Base-by-base conservation (phyloP, 2,797 vertebrate species). In the Furcifer pardalis region DNA sequence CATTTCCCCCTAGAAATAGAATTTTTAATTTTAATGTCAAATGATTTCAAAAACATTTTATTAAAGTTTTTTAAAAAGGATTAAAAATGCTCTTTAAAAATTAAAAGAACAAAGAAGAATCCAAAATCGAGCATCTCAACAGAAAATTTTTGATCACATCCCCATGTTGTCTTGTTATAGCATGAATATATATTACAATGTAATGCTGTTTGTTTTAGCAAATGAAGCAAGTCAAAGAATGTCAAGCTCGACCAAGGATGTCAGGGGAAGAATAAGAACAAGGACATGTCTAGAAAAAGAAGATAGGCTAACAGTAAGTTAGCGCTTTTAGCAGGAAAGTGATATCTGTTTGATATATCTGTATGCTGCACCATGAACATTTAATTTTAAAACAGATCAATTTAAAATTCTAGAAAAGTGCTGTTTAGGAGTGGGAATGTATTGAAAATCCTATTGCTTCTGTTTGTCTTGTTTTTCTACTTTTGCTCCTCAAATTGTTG, bases 271-370 rank as follows among this genome's bases (percentile, higher is more conserved):
- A 62, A 93, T 90, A 90, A 93, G 89, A 81, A 92, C 92, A 91
- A 94, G 79, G 87, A 91, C 30, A 42, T 71, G 85, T 59, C 74
- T 62, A 76, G 91, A 86, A 59, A 87, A 88, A 72, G 87, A 94
- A 87, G 92, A 95, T 46, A 94, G 89, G 17, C 91, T 94, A 37
- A 85, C 81, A 0, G 96, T 97, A 93, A 0, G 94, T 95, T 72
- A 84, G 42, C 80, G 9, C 69, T 82, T 83, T 42, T 52, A 56
- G 7, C 27, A 7, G 25, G 13, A 40, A 23, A 3, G 32, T 46
- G 23, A 40, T 5, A 56, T 19, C 65, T 83, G 68, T 68, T n/a
- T n/a, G n/a, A n/a, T n/a, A n/a, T n/a, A n/a, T n/a, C n/a, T n/a
- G 7, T 35, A 81, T 84, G 69, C 52, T n/a, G 37, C 10, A 65